Percentiles rank a stretch among this genome's conserved stretches.
phyloP scores from a whole-genome alignment of 2,113 vertebrate genomes.

The Heterotilapia buettikoferi region DNA sequence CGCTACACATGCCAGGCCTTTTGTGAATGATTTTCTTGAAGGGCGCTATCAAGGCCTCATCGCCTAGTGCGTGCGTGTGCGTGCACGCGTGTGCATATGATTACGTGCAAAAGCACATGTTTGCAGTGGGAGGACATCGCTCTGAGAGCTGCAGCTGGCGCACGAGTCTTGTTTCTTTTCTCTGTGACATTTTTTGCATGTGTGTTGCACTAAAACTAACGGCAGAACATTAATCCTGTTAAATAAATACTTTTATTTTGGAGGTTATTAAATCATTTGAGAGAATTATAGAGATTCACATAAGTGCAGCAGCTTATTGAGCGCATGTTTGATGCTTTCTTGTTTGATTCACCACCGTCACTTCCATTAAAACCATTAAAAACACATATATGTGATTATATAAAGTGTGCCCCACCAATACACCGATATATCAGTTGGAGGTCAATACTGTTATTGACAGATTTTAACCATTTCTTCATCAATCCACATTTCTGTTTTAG shows the following conservation, averaged over 20 bases:
- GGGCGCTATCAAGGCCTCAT: constrained; percentile 28
- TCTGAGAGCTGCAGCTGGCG: constrained; percentile 7
- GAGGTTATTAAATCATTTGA: constrained; percentile 14
- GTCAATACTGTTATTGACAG: not conserved
- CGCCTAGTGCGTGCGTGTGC: not conserved
- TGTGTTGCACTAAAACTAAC: not conserved
- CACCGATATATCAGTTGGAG: accelerated
- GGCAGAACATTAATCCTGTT: not conserved
- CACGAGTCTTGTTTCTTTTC: constrained; percentile 12
- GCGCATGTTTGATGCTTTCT: not conserved
- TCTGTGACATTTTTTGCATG: not conserved
- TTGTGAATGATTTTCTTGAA: constrained; percentile 56
- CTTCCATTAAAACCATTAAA: not conserved
- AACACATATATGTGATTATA: not conserved
- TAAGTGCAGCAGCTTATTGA: not conserved
- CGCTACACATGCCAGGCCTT: constrained; percentile 1
- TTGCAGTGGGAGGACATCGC: constrained; percentile 21
- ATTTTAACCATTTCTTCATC: not conserved
- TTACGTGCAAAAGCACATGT: constrained; percentile 25
- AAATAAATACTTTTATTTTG: not conserved
- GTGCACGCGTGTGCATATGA: not conserved
- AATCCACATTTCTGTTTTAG: not conserved
- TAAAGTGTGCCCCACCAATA: not conserved
- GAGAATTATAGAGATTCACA: not conserved
- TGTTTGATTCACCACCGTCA: not conserved